Conservation (phyloP, 2,113 vertebrate genomes). For the Marcusenius ussheri region DNA sequence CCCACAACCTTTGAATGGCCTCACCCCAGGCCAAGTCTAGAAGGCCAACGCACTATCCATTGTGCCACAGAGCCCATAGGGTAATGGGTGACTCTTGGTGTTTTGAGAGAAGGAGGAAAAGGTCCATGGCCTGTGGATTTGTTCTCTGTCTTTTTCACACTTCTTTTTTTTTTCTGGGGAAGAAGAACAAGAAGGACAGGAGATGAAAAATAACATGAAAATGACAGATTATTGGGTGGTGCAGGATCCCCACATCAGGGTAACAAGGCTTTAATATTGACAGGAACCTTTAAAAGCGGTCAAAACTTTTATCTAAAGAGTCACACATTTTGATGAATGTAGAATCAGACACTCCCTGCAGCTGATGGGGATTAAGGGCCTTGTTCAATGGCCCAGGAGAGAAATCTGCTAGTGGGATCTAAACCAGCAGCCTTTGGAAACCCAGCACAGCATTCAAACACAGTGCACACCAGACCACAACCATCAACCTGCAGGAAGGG, state of each 20-base stretch:
- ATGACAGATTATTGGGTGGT: not conserved
- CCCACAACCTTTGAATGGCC: not conserved
- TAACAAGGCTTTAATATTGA: not conserved
- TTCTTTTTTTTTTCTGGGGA: not conserved
- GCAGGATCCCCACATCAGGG: not conserved
- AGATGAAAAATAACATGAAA: not conserved
- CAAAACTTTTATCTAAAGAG: not conserved
- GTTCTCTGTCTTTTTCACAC: not conserved
- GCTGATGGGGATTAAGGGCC: not conserved
- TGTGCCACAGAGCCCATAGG: not conserved
- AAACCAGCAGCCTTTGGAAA: not conserved
- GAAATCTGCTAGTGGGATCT: not conserved
- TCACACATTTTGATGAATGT: not conserved
- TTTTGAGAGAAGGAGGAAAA: not conserved
- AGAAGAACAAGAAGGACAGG: not conserved
- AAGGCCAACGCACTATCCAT: not conserved
- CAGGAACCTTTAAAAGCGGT: not conserved
- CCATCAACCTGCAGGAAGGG: no score
- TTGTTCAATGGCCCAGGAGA: not conserved
- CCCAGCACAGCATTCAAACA: not conserved
- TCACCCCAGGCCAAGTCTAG: accelerated
- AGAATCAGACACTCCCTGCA: not conserved
- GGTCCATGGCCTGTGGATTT: not conserved
- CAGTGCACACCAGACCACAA: no score
- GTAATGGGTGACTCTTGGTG: accelerated